A percentile compares a stretch with the other conserved stretches of the same genome.
phyloP scores from a whole-genome alignment of 2,797 vertebrate species.

The Mus spretus region DNA sequence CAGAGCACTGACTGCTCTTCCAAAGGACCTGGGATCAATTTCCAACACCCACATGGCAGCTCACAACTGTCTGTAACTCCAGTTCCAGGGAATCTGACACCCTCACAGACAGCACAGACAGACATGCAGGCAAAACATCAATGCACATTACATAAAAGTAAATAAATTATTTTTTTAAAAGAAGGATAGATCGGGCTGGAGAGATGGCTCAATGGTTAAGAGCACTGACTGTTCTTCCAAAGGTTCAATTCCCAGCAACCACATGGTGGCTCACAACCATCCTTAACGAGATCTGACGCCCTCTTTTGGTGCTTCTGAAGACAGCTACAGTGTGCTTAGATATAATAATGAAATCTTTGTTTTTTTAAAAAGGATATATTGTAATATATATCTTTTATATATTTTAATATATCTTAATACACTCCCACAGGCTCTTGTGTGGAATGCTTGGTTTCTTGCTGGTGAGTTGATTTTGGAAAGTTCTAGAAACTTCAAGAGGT shows the following conservation, averaged over 20 bases:
- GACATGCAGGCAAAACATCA: background rate
- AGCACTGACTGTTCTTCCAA: too few species aligned
- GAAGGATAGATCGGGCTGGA: background rate
- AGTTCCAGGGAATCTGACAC: background rate
- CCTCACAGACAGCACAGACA: background rate
- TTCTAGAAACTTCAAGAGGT: background rate
- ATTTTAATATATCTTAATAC: too few species aligned
- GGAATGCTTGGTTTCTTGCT: background rate
- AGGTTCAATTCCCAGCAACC: too few species aligned
- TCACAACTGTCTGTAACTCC: background rate
- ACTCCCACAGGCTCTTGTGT: background rate
- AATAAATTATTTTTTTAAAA: background rate
- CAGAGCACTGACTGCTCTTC: background rate
- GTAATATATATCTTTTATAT: too few species aligned
- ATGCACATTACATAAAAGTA: background rate
- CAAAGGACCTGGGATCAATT: background rate
- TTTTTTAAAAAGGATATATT: too few species aligned
- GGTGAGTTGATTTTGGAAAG: background rate
- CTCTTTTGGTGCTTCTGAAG: too few species aligned
- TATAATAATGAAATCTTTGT: too few species aligned
- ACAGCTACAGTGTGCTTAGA: too few species aligned
- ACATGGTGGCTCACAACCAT: too few species aligned
- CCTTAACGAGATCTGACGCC: too few species aligned
- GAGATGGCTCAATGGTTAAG: too few species aligned
- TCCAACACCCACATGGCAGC: background rate